Evolutionary conservation across 2,888 invertebrate genomes (phyloP).

Genomic region (Pristionchus japonicus): DNA sequence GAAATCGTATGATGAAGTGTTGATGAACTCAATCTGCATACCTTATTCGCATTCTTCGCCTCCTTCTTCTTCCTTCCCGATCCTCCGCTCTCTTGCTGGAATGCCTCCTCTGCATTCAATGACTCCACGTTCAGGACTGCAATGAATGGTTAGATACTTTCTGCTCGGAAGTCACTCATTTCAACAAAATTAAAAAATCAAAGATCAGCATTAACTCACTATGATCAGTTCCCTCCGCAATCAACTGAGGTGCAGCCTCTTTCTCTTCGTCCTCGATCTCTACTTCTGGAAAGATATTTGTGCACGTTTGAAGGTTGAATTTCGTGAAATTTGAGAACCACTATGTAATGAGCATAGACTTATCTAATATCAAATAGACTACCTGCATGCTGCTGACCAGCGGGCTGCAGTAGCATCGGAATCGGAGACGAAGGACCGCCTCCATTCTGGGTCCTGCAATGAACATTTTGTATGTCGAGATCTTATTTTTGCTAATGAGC

Average conservation of each 20-base stretch:
- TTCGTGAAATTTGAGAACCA: no score
- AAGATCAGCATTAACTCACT: not conserved
- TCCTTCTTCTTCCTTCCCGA: not conserved
- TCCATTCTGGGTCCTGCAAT: not conserved
- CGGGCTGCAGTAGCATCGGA: not conserved
- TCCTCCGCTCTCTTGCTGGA: conserved; percentile 3
- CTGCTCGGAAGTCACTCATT: no score
- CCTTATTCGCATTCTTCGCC: not conserved
- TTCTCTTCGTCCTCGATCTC: not conserved
- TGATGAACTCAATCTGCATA: no score
- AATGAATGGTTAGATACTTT: no score
- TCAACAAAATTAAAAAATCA: no score
- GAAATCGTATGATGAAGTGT: not conserved
- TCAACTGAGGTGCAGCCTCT: not conserved
- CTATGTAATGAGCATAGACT: no score
- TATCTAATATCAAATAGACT: no score
- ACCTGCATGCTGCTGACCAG: not conserved
- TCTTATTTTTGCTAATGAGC: not conserved
- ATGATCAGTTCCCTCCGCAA: not conserved
- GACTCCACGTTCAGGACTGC: conserved; percentile 5
- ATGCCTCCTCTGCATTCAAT: conserved; percentile 5
- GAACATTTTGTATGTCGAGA: not conserved
- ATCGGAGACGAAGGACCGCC: not conserved
- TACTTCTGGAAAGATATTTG: not conserved
- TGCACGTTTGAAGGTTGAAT: no score